These are phyloP conservation scores for Semnornis frantzii DNA, from an alignment of 2,113 vertebrate genomes.

Conservation along the genomic window DNA sequence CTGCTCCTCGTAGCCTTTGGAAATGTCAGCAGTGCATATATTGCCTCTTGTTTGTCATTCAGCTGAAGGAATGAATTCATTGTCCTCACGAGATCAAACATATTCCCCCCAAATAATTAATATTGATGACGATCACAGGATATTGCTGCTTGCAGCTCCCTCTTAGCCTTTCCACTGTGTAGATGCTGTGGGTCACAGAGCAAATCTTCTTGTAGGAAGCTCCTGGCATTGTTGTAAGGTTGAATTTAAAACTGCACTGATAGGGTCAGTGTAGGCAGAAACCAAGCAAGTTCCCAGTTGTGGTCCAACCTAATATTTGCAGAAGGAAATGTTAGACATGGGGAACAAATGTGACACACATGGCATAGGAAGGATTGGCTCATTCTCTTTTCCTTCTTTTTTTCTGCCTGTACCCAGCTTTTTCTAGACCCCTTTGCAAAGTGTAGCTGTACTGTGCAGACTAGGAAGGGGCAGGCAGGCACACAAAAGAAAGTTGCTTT, in stretches of 20 bases:
- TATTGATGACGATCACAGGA: slow-evolving; percentile 18
- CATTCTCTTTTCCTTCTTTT: background rate
- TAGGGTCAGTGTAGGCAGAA: background rate
- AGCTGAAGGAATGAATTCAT: slow-evolving; percentile 19
- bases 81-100: slow-evolving; percentile 52
- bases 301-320: background rate
- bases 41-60: slow-evolving; percentile 61
- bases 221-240: background rate
- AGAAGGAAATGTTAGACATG: background rate
- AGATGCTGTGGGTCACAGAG: background rate
- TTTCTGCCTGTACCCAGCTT: background rate
- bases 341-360: background rate
- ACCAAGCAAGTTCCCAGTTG: background rate
- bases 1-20: slow-evolving; percentile 24
- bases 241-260: background rate
- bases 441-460: accelerated
- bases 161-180: background rate
- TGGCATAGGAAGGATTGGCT: background rate
- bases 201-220: background rate
- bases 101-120: slow-evolving; percentile 53
- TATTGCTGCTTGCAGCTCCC: background rate
- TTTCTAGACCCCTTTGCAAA: background rate
- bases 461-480: background rate
- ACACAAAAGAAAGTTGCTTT: background rate
- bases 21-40: slow-evolving; percentile 40